Conservation (phyloP, 2,113 vertebrate species). For the Chionomys nivalis region DNA sequence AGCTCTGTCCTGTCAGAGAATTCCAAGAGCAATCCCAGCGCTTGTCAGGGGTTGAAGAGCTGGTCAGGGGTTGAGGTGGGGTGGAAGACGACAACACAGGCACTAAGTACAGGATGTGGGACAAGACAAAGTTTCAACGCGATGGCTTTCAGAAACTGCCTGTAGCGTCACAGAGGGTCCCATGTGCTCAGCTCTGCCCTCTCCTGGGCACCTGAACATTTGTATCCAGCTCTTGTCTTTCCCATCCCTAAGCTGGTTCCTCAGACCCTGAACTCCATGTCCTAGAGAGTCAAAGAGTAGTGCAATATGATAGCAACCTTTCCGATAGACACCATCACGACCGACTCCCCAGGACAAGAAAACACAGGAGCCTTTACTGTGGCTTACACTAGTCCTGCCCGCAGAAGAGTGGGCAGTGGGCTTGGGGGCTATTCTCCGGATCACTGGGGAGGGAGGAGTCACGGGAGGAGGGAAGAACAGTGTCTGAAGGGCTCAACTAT, state of each 20-base stretch:
- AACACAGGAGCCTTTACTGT: not conserved
- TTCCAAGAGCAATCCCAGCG: not conserved
- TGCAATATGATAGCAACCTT: not conserved
- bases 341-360: not conserved
- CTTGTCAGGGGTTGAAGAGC: no score
- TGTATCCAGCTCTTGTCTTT: not conserved
- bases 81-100: not conserved
- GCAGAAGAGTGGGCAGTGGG: not conserved
- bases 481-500: not conserved
- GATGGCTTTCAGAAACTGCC: rapidly evolving
- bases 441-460: no score
- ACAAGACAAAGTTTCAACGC: not conserved
- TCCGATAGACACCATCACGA: not conserved
- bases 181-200: not conserved
- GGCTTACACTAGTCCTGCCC: not conserved
- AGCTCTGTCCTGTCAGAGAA: not conserved
- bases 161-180: no score
- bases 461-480: not conserved
- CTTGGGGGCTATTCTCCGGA: not conserved
- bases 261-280: rapidly evolving
- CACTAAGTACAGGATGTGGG: no score
- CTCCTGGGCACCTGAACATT: not conserved
- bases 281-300: not conserved
- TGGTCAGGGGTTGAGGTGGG: rapidly evolving
- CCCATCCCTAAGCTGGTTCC: not conserved